These are phyloP conservation scores for Bugulina stolonifera DNA, from an alignment of 2,888 invertebrate genomes.

Conservation along the genomic window DNA sequence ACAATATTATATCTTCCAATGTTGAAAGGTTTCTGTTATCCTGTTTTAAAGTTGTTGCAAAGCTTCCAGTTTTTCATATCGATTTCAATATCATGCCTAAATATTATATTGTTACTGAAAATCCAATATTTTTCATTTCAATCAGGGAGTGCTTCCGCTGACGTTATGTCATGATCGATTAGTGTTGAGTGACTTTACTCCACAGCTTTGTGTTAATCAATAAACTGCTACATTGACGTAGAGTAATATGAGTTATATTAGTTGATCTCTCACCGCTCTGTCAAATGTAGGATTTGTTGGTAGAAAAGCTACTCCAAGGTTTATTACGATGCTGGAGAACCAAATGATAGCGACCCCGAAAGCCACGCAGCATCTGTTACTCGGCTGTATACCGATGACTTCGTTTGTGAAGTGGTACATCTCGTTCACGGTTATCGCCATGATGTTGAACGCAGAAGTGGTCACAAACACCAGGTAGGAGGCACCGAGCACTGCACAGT, in stretches of 20 bases:
- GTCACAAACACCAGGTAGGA: conserved; percentile 81
- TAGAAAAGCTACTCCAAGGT: conserved; percentile 63
- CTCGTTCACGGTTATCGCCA: conserved; percentile 55
- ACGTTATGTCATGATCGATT: too few relatives aligned
- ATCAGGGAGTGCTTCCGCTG: too few relatives aligned
- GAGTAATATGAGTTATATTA: background rate
- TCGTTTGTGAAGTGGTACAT: conserved; percentile 44
- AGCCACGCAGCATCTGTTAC: conserved; percentile 63
- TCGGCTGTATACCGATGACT: conserved; percentile 33
- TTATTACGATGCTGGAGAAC: conserved; percentile 84
- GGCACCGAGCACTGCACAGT: conserved; percentile 76
- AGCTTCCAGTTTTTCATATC: too few relatives aligned
- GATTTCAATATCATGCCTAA: too few relatives aligned
- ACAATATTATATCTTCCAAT: too few relatives aligned
- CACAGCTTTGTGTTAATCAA: too few relatives aligned
- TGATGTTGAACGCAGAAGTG: conserved; percentile 82
- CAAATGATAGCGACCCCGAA: conserved; percentile 89
- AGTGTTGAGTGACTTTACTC: too few relatives aligned
- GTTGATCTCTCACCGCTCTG: conserved; percentile 56
- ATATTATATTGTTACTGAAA: too few relatives aligned
- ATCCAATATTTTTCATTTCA: too few relatives aligned
- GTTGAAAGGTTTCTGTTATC: too few relatives aligned
- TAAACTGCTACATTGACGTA: background rate
- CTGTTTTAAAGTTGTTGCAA: too few relatives aligned
- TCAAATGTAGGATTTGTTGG: conserved; percentile 42